Evolutionary conservation across 2,113 vertebrate genomes (phyloP).

Genomic region (Girardinichthys multiradiatus): DNA sequence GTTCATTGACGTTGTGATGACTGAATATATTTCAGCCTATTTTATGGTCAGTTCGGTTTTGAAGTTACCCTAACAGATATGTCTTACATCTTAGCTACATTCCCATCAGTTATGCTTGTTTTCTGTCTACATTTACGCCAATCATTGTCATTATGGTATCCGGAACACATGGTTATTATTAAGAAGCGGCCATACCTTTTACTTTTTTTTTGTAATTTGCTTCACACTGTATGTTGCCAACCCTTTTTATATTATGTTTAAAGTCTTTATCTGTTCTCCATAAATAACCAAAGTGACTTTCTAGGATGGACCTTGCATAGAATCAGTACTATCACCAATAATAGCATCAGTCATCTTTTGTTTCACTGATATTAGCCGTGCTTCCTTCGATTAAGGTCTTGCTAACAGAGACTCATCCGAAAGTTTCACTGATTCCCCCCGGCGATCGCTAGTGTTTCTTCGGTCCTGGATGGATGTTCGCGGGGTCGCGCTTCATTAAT

Average conservation of each 20-base stretch:
- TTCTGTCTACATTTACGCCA: not conserved
- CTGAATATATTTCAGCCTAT: no score
- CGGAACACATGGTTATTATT: not conserved
- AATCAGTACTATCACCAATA: not conserved
- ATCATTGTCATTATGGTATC: not conserved
- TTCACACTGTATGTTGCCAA: not conserved
- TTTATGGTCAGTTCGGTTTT: no score
- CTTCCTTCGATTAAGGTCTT: conserved; percentile 21
- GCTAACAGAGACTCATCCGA: conserved; percentile 42
- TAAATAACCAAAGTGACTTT: not conserved
- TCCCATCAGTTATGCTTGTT: not conserved
- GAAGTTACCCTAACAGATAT: no score
- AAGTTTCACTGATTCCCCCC: conserved; percentile 47
- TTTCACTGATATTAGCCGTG: conserved; percentile 13
- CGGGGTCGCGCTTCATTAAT: conserved; percentile 69
- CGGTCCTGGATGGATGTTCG: conserved; percentile 61
- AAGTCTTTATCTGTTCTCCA: not conserved
- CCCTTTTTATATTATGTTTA: not conserved
- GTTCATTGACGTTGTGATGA: no score
- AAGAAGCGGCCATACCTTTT: not conserved
- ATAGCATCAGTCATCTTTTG: not conserved
- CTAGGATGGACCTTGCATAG: not conserved
- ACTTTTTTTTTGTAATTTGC: not conserved
- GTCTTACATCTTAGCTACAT: no score
- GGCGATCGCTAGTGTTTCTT: conserved; percentile 53